Evolutionary conservation across 2,888 invertebrate species (phyloP).

Genomic region (Gortyna flavago): DNA sequence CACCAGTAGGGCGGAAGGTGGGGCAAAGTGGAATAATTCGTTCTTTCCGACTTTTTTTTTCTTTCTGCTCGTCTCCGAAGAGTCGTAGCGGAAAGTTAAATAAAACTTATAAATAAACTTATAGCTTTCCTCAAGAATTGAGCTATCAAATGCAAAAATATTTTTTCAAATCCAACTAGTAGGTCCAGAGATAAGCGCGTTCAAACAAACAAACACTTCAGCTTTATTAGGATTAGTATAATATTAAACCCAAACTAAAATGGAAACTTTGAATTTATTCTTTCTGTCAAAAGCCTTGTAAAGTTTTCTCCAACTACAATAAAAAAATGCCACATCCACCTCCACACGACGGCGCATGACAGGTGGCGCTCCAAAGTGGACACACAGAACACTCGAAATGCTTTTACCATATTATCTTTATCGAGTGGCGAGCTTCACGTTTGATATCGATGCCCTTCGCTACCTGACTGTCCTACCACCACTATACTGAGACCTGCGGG

Average conservation of each 20-base stretch:
- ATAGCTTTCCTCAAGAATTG: no score
- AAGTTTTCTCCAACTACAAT: neutral
- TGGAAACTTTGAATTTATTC: neutral
- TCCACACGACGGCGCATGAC: constrained; percentile 8
- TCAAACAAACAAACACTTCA: no score
- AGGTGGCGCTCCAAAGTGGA: constrained; percentile 38
- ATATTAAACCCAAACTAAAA: neutral
- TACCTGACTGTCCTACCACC: constrained; percentile 42
- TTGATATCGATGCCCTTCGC: constrained; percentile 57
- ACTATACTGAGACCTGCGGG: constrained; percentile 3
- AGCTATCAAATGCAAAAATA: no score
- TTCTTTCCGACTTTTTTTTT: neutral
- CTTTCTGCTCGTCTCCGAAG: neutral
- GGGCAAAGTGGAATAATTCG: no score
- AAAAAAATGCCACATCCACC: constrained; percentile 45
- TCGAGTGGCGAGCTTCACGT: constrained; percentile 55
- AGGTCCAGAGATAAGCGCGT: no score
- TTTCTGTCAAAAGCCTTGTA: neutral
- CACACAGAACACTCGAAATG: constrained; percentile 64
- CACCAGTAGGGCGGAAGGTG: no score
- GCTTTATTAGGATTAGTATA: neutral
- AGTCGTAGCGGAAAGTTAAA: neutral
- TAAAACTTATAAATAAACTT: no score
- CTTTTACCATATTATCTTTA: constrained; percentile 71
- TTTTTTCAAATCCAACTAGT: no score